Evolutionary conservation across 2,113 vertebrate species (phyloP).

Genomic region (Cichladusa arquata): DNA sequence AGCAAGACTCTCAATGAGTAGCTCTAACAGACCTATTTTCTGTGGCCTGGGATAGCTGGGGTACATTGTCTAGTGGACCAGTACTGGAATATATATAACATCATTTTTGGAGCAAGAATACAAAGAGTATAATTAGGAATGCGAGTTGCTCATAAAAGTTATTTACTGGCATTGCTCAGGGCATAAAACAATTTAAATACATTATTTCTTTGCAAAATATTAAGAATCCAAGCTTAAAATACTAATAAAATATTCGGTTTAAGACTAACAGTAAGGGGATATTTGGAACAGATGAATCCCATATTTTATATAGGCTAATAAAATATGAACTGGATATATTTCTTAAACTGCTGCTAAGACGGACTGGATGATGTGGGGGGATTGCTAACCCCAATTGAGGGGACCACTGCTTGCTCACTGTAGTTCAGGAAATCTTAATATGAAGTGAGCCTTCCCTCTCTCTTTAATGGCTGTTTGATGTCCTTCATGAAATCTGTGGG

Average conservation of each 20-base stretch:
- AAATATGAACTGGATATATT: neutral
- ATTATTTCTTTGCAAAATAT: neutral
- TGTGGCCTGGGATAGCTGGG: neutral
- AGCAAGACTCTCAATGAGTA: neutral
- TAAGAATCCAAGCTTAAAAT: neutral
- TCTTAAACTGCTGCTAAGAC: neutral
- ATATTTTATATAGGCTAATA: neutral
- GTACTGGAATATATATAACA: neutral
- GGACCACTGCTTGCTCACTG: neutral
- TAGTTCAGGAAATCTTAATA: neutral
- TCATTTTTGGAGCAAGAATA: neutral
- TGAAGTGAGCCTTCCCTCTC: neutral
- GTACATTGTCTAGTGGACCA: neutral
- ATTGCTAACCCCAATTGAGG: neutral
- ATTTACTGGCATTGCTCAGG: neutral
- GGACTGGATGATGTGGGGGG: neutral
- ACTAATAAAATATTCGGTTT: neutral
- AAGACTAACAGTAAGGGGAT: neutral
- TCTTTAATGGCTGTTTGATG: neutral
- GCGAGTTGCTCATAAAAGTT: neutral
- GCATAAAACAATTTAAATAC: neutral
- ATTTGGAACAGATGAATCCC: neutral
- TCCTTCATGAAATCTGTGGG: neutral
- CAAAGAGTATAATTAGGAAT: neutral
- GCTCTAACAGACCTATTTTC: neutral